Percentiles rank a stretch among this genome's conserved stretches.
Conservation (phyloP, 2,797 vertebrate genomes). For the Nannoperca australis region DNA sequence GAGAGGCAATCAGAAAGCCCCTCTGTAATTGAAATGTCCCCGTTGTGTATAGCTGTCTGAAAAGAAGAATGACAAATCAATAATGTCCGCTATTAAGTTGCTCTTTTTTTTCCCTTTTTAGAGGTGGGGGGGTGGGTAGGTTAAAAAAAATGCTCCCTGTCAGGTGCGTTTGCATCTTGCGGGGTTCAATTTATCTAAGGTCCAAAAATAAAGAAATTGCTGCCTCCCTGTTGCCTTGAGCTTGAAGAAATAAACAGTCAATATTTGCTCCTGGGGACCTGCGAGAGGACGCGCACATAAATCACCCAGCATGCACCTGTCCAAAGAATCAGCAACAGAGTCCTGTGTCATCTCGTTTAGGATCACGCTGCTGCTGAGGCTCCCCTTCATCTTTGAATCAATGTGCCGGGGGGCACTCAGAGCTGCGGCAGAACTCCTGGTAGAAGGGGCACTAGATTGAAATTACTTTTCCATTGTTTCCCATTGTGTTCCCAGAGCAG, state of each 20-base stretch:
- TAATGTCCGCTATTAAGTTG: constrained; percentile 76
- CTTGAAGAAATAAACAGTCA: constrained; percentile 86
- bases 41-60: constrained; percentile 71
- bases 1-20: constrained; percentile 51
- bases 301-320: constrained; percentile 88
- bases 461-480: constrained; percentile 77
- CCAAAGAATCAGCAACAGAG: constrained; percentile 81
- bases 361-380: constrained; percentile 77
- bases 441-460: constrained; percentile 55
- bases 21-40: constrained; percentile 75
- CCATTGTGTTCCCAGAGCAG: constrained; percentile 49
- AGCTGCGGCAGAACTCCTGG: constrained; percentile 53
- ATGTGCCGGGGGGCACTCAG: constrained; percentile 74
- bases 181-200: constrained; percentile 84
- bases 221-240: constrained; percentile 84
- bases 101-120: constrained; percentile 54
- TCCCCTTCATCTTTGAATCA: constrained; percentile 82
- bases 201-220: constrained; percentile 85
- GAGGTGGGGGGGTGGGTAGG: constrained; percentile 31
- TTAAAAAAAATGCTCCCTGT: constrained; percentile 72
- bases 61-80: constrained; percentile 81
- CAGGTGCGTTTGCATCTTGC: constrained; percentile 84
- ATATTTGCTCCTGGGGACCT: constrained; percentile 86
- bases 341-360: constrained; percentile 86
- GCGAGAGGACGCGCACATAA: constrained; percentile 82